These are phyloP conservation scores for Psylliodes chrysocephalus DNA, from an alignment of 2,888 invertebrate species.

Conservation along the genomic window DNA sequence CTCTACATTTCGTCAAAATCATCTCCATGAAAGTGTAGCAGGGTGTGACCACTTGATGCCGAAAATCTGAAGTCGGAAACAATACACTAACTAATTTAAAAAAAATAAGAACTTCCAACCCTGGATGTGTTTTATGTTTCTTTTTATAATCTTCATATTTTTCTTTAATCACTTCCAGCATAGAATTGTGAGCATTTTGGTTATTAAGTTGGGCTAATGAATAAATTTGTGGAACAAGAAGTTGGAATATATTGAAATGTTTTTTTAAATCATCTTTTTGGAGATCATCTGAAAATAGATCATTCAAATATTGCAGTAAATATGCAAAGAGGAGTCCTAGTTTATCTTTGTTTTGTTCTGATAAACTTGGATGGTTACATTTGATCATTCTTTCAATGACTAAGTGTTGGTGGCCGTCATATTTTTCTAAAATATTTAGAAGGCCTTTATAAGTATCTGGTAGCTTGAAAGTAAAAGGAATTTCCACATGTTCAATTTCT, in stretches of 20 bases:
- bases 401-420: slow-evolving; percentile 71
- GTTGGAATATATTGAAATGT: slow-evolving; percentile 71
- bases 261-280: slow-evolving; percentile 62
- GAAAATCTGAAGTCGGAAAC: slow-evolving; percentile 91
- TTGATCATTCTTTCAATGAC: slow-evolving; percentile 86
- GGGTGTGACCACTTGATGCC: slow-evolving; percentile 91
- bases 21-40: slow-evolving; percentile 83
- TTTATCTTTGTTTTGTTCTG: slow-evolving; percentile 81
- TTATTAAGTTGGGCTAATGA: slow-evolving; percentile 80
- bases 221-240: slow-evolving; percentile 68
- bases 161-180: slow-evolving; percentile 77
- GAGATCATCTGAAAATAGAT: slow-evolving; percentile 66
- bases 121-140: slow-evolving; percentile 71
- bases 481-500: slow-evolving; percentile 66
- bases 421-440: slow-evolving; percentile 66
- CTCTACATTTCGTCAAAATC: slow-evolving; percentile 74
- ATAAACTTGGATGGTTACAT: slow-evolving; percentile 85
- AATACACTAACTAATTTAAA: slow-evolving; percentile 84
- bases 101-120: slow-evolving; percentile 78
- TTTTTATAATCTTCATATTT: slow-evolving; percentile 75
- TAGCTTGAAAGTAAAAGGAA: slow-evolving; percentile 70
- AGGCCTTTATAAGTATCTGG: slow-evolving; percentile 74
- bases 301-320: slow-evolving; percentile 81
- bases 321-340: slow-evolving; percentile 79
- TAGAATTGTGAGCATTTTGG: slow-evolving; percentile 72